A percentile compares a stretch with the other conserved stretches of the same genome.
Conservation (phyloP, 2,797 vertebrate species). For the Pangasius sanitwongsei region DNA sequence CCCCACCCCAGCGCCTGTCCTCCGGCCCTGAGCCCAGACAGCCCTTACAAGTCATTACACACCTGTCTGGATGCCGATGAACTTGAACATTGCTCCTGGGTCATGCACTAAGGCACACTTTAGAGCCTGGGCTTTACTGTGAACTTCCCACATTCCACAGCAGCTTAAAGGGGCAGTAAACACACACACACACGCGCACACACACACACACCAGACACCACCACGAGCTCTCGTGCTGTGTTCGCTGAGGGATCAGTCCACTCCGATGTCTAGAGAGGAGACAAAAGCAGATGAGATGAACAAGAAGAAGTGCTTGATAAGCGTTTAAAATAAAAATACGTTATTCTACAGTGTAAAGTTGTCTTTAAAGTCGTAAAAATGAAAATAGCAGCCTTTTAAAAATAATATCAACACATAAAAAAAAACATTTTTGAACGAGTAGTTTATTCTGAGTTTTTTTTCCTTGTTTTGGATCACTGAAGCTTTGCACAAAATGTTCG, state of each 20-base stretch:
- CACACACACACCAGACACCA: constrained; percentile 6
- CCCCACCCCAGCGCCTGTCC: background rate
- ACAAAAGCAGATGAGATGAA: too few relatives aligned
- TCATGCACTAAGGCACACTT: constrained; percentile 41
- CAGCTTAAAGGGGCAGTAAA: constrained; percentile 50
- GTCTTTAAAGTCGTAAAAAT: background rate
- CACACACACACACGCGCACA: background rate
- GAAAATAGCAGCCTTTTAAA: too few relatives aligned
- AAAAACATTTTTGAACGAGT: background rate
- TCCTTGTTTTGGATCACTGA: background rate
- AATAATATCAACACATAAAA: background rate
- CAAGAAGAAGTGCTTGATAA: background rate
- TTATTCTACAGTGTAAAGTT: background rate
- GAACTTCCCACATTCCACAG: constrained; percentile 54
- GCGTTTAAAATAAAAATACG: background rate
- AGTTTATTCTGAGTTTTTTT: background rate
- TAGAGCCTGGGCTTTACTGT: constrained; percentile 45
- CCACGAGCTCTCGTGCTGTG: background rate
- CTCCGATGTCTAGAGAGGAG: background rate
- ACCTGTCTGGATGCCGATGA: constrained; percentile 59
- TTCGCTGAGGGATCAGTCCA: background rate
- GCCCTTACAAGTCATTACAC: constrained; percentile 55
- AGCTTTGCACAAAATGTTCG: too few relatives aligned
- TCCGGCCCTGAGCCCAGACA: constrained; percentile 32
- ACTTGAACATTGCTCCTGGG: constrained; percentile 57